Evolutionary conservation across 2,113 vertebrate genomes (phyloP).

Genomic region (Antechinus flavipes): DNA sequence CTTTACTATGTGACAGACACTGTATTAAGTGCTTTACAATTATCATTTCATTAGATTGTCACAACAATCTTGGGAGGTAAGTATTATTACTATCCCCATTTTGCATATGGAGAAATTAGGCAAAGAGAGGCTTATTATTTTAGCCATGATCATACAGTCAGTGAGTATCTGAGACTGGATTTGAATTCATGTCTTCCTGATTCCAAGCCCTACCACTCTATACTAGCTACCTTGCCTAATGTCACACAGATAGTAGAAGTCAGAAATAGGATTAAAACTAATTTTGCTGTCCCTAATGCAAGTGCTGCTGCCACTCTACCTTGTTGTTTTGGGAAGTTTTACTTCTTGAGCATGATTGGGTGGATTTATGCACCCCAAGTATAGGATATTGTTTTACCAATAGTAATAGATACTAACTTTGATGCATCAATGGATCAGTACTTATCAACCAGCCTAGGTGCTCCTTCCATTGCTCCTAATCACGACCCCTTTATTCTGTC

Average conservation of each 20-base stretch:
- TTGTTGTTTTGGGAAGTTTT: not conserved
- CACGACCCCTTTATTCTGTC: not conserved
- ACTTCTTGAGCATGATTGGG: not conserved
- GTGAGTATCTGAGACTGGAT: not conserved
- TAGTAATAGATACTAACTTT: not conserved
- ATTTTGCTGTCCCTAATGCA: not conserved
- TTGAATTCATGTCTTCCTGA: not conserved
- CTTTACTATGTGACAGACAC: not conserved
- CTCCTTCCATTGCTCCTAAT: not conserved
- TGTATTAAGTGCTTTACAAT: not conserved
- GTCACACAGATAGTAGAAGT: not conserved
- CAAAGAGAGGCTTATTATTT: not conserved
- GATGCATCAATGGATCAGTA: not conserved
- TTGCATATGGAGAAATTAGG: not conserved
- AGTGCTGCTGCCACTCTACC: not conserved
- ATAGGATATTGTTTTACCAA: not conserved
- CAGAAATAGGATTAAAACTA: not conserved
- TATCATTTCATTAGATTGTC: not conserved
- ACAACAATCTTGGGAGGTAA: not conserved
- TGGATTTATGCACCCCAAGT: not conserved
- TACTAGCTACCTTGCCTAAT: not conserved
- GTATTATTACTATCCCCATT: not conserved
- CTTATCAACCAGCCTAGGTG: not conserved
- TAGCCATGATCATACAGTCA: not conserved
- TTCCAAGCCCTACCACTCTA: not conserved